Percentiles rank a stretch among this genome's conserved stretches.
These are phyloP conservation scores for Stichodactyla helianthus DNA, from an alignment of 64 coral and sea anemone genomes.

Conservation along the genomic window DNA sequence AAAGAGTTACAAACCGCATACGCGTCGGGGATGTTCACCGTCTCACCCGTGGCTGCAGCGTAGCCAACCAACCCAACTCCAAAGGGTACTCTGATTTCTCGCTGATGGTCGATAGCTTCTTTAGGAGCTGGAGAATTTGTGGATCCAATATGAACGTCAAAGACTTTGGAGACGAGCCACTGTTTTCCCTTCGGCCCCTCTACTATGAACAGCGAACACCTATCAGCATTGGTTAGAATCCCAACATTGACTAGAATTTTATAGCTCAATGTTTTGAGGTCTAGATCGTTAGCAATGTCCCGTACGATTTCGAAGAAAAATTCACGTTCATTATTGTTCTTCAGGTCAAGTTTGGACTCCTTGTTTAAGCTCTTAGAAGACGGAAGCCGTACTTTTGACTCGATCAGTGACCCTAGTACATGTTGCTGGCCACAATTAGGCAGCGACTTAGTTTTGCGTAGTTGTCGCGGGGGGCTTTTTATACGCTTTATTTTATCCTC, in stretches of 20 bases:
- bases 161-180: conserved; percentile 97
- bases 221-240: conserved; percentile 98
- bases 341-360: conserved; percentile 86
- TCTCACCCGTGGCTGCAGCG: conserved; percentile 93
- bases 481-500: conserved; percentile 65
- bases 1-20: conserved; percentile 97
- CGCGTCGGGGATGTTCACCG: conserved; percentile 97
- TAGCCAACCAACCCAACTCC: conserved; percentile 93
- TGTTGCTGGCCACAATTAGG: conserved; percentile 92
- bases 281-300: conserved; percentile 98
- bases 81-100: conserved; percentile 91
- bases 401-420: conserved; percentile 83
- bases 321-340: conserved; percentile 91
- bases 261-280: conserved; percentile 95
- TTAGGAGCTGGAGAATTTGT: conserved; percentile 62
- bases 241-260: conserved; percentile 99
- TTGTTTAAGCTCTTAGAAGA: conserved; percentile 77
- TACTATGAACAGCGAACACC: conserved; percentile 96
- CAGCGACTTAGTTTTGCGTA: conserved; percentile 92
- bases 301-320: conserved; percentile 99
- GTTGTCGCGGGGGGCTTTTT: conserved; percentile 68
- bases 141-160: conserved; percentile 85
- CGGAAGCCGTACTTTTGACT: conserved; percentile 96
- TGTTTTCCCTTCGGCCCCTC: conserved; percentile 93
- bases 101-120: conserved; percentile 78